phyloP scores from a whole-genome alignment of 2,113 vertebrate species.

The Passer montanus region DNA sequence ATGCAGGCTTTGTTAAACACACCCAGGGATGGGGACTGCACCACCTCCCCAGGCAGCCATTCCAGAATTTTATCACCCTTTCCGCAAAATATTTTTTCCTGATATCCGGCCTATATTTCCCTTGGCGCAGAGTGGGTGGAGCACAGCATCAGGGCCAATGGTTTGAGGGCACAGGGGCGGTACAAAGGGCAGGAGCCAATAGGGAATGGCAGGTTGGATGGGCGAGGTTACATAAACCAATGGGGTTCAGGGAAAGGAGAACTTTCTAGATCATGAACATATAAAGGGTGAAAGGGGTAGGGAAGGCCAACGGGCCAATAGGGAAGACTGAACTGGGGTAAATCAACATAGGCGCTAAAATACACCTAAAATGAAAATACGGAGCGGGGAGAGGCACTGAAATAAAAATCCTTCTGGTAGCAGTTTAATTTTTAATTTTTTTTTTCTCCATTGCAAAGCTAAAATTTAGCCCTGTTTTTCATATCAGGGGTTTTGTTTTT shows the following conservation, averaged over 20 bases:
- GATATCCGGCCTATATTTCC: background rate
- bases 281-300: background rate
- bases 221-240: background rate
- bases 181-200: background rate
- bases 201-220: background rate
- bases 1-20: background rate
- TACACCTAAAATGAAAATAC: background rate
- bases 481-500: conserved; percentile 37
- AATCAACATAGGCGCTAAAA: background rate
- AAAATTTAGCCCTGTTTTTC: conserved; percentile 32
- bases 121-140: background rate
- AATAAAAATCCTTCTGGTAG: background rate
- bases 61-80: background rate
- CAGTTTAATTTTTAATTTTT: background rate
- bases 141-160: background rate
- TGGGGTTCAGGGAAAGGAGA: background rate
- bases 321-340: background rate
- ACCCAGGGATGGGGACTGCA: background rate
- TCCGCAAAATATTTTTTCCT: background rate
- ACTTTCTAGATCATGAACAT: background rate
- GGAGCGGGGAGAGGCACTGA: background rate
- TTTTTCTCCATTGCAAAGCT: background rate
- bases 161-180: background rate
- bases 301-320: background rate
- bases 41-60: background rate